Evolutionary conservation across 2,888 invertebrate genomes (phyloP), one percentile per base, ranked within the genome.

Genomic region (Cheilosia impressa): DNA sequence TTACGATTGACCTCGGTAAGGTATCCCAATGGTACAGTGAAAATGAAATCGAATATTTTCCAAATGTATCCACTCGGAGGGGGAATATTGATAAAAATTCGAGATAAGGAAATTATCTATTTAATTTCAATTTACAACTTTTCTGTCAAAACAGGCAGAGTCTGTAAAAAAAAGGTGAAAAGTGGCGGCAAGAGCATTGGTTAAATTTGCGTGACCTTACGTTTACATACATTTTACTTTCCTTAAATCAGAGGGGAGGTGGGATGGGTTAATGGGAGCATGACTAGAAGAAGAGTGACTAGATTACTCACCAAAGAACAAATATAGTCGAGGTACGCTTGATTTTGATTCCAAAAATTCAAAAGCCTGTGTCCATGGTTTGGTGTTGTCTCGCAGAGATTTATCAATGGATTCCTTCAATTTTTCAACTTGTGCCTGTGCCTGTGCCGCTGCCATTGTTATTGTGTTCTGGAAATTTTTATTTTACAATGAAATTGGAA

Each of bases 281-380:
- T 27, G 52, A 52, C 24, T 52, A 52, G 6, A 58, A n/a, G n/a
- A n/a, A n/a, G n/a, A n/a, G n/a, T 27, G 52, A 52, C 24, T 52
- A 52, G 6, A 58, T 57, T 71, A 91, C 95, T 94, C 93, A 97
- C 97, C 97, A 88, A 95, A 90, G 92, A 96, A 96, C 88, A 97
- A 89, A 91, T 97, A 96, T 31, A 96, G 92, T 88, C 97, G 94
- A 90, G 95, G 95, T 63, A 97, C 92, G 89, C 96, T 96, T 88
- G 95, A 95, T 91, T 95, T 96, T 87, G 93, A 91, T 91, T 98
- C 98, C 5, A 94, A 93, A 84, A 93, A 91, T 27, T 94, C 94
- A 87, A 97, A 94, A 87, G 94, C 92, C 89, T 93, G 93, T 4
- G 95, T 93, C 96, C 96, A 96, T 62, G 96, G 95, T 90, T 95